Base-by-base conservation (phyloP, 2,113 vertebrate species). In the Anseranas semipalmata region DNA sequence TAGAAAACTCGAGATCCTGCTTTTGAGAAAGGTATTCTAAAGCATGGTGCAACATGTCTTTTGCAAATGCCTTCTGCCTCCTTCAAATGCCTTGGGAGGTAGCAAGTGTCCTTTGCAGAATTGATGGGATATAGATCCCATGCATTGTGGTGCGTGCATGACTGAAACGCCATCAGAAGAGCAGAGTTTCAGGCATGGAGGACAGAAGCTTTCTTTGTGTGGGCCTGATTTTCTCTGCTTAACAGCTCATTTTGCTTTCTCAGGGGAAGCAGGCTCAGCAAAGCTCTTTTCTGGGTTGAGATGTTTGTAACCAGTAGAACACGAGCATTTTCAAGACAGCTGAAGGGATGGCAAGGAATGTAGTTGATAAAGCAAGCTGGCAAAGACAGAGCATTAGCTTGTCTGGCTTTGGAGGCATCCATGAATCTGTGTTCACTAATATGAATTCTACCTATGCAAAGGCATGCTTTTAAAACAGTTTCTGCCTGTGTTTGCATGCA, bases 11-110 rank as follows among this genome's bases (percentile, higher is more conserved):
- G 0, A 3, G 89, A 56, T 78, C 62, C 85, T 89, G 62, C 73
- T 89, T 87, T 87, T 89, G 67, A 89, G 77, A 83, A 76, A 93
- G 53, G 80, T 95, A 67, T 83, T 93, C 37, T 76, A 67, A 89
- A 86, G 76, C 76, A 86, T 45, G 62, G 45, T 65, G 56, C 66
- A 66, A 30, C 25, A 17, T 19, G 58, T 48, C 67, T 75, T 80
- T 80, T 75, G 62, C 62, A 83, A 83, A 72, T 25, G 37, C 52
- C 12, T 86, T 75, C 15, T 79, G 67, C n/a, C 48, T 91, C 15
- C n/a, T 41, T 41, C 62, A 30, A 20, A 28, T 20, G 39, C 39
- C 39, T 66, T 63, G 14, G 48, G 46, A 80, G n/a, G 71, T 28
- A 81, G 68, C 58, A 55, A 83, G 27, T 60, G 43, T 28, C 28